Percentiles rank a stretch among this genome's conserved stretches.
Conservation (phyloP, 2,888 invertebrate species). For the Pachycephus smyrnensis region DNA sequence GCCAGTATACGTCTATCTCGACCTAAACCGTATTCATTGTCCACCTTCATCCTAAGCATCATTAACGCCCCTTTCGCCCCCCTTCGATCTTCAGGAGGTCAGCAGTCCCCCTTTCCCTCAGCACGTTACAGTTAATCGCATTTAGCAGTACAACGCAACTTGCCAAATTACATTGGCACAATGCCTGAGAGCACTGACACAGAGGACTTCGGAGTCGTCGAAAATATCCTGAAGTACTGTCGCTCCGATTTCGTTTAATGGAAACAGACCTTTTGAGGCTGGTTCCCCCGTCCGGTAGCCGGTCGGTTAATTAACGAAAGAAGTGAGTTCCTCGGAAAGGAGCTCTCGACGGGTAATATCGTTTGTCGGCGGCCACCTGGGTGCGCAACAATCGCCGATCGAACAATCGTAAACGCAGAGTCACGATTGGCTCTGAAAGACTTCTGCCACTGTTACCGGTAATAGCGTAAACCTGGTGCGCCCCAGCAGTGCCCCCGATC, state of each 20-base stretch:
- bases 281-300: slow-evolving; percentile 36
- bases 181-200: not conserved
- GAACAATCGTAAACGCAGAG: slow-evolving; percentile 57
- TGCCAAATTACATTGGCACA: not conserved
- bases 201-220: not conserved
- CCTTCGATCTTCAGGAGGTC: not conserved
- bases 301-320: slow-evolving; percentile 30
- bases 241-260: not conserved
- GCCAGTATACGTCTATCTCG: not conserved
- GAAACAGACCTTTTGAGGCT: not conserved
- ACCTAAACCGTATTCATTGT: not conserved
- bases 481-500: not conserved
- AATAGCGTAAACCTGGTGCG: slow-evolving; percentile 6
- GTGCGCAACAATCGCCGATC: slow-evolving; percentile 50
- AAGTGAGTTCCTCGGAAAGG: slow-evolving; percentile 21
- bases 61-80: not conserved
- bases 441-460: slow-evolving; percentile 20
- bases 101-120: not conserved
- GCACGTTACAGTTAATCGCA: not conserved
- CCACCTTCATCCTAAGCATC: not conserved
- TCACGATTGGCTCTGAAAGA: slow-evolving; percentile 28
- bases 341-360: slow-evolving; percentile 37
- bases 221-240: not conserved
- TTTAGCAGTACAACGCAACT: not conserved
- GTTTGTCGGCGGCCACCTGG: slow-evolving; percentile 57